phyloP scores from a whole-genome alignment of 2,888 invertebrate species.

The Ischnura elegans region DNA sequence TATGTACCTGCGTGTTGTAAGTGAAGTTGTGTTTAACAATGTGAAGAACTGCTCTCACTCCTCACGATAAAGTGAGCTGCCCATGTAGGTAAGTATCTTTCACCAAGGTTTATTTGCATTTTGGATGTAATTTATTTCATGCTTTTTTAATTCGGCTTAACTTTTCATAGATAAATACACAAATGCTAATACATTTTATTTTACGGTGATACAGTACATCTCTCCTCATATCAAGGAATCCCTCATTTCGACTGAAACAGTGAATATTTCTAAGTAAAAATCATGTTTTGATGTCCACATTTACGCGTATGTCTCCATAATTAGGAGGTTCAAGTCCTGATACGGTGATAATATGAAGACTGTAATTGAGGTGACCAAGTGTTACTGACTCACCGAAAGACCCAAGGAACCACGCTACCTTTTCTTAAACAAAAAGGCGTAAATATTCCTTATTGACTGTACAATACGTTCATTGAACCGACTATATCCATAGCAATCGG shows the following conservation, averaged over 20 bases:
- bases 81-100: conserved; percentile 24
- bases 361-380: no score
- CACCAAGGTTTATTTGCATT: neutral
- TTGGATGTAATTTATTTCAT: neutral
- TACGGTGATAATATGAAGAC: no score
- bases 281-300: neutral
- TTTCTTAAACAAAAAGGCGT: no score
- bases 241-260: neutral
- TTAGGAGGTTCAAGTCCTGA: neutral
- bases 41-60: neutral
- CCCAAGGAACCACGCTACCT: no score
- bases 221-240: neutral
- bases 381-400: no score
- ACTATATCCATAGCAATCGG: no score
- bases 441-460: no score
- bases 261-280: neutral
- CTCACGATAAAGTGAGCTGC: neutral
- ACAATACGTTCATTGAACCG: no score
- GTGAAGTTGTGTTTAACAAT: neutral
- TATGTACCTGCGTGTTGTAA: neutral
- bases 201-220: neutral
- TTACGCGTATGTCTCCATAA: neutral
- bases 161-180: neutral
- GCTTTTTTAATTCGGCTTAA: neutral
- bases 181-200: neutral